These are phyloP conservation scores for Thyatira batis DNA, from an alignment of 2,888 invertebrate genomes.

Conservation along the genomic window DNA sequence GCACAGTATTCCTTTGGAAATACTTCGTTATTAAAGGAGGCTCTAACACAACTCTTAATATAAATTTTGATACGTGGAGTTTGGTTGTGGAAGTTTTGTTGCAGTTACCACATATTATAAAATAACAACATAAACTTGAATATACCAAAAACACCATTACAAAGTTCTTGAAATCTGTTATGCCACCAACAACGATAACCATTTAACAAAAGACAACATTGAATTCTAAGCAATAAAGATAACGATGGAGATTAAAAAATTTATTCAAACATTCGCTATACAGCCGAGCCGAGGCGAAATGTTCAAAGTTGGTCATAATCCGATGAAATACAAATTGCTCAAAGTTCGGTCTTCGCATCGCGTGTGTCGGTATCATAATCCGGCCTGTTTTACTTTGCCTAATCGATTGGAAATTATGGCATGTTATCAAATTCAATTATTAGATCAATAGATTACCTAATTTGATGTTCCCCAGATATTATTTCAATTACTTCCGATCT, in stretches of 20 bases:
- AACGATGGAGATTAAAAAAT: background rate
- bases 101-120: no score
- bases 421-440: conserved; percentile 27
- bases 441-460: conserved; percentile 2
- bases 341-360: conserved; percentile 21
- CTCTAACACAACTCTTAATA: no score
- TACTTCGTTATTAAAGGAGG: no score
- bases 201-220: background rate
- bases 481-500: background rate
- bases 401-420: conserved; percentile 28
- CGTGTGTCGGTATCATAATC: conserved; percentile 26
- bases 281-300: background rate
- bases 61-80: no score
- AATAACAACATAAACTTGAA: no score
- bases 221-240: background rate
- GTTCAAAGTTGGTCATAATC: conserved; percentile 34
- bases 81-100: no score
- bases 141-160: background rate
- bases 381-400: conserved; percentile 27
- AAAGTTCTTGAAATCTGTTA: background rate
- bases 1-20: no score
- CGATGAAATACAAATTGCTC: conserved; percentile 38
- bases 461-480: background rate
- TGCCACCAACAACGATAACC: background rate
- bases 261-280: background rate